Evolutionary conservation across 2,797 vertebrate genomes (phyloP), one percentile per base, ranked within the genome.

Genomic region (Rhinella marina): DNA sequence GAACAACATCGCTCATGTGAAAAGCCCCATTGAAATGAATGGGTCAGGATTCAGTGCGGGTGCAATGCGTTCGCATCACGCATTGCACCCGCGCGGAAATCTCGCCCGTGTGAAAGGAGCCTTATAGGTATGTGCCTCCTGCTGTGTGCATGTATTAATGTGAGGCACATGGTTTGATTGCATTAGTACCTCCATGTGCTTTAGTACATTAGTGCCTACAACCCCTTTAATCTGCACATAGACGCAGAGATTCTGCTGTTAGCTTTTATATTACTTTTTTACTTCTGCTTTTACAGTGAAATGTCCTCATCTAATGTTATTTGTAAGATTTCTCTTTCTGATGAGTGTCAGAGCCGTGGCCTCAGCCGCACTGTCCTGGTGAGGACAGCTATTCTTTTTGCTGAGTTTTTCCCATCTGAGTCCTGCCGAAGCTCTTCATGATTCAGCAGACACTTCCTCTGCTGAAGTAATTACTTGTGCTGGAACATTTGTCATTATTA

Each of bases 401-500:
- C 62, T 66, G 57, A 52, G n/a, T 50, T 48, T 70, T 56, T 56
- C 72, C 64, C 14, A 7, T 70, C 61, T 79, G 73, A 84, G 54
- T 78, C n/a, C 66, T 76, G 59, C 21, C 76, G 48, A 70, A 77
- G 87, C 23, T 72, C 83, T 85, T 85, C 78, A 76, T 82, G 79
- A 82, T 86, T 88, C 88, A 86, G 88, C 78, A 84, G 79, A 64
- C 70, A 59, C 78, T 88, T 88, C 68, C 88, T 82, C 68, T 29
- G 48, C 68, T 81, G 76, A 85, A 85, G 87, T 88, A 88, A 88
- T 88, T 88, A 86, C 88, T 81, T 73, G 84, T 77, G 78, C 87
- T 64, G 87, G 77, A 81, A 88, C 82, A 84, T 88, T 83, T 88
- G 87, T 88, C 83, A 85, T 75, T 85, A 88, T 88, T 88, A 88